phyloP scores from a whole-genome alignment of 2,888 invertebrate species.

The Drosophila testacea region DNA sequence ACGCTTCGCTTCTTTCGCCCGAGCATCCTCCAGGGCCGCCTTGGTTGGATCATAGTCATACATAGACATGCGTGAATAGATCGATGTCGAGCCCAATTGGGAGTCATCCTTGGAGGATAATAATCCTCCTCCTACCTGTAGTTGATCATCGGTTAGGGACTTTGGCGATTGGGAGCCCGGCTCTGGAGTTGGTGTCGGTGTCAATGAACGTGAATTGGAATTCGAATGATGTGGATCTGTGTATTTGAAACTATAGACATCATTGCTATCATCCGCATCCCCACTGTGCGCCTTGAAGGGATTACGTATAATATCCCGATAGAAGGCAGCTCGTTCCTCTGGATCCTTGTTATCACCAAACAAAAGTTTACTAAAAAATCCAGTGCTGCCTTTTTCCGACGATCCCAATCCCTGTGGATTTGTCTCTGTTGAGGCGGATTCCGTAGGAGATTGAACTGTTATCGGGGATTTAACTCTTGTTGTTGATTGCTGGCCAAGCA shows the following conservation, averaged over 20 bases:
- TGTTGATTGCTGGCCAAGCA: slow-evolving; percentile 43
- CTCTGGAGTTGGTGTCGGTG: slow-evolving; percentile 75
- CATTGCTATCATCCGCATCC: slow-evolving; percentile 40
- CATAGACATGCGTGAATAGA: slow-evolving; percentile 80
- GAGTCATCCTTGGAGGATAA: slow-evolving; percentile 25
- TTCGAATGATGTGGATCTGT: slow-evolving; percentile 49
- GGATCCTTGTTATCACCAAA: neutral
- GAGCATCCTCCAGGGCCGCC: slow-evolving; percentile 45
- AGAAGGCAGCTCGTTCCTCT: slow-evolving; percentile 51
- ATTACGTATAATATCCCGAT: slow-evolving; percentile 66
- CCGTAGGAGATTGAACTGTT: slow-evolving; percentile 1
- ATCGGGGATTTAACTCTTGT: neutral
- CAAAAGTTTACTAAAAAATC: neutral
- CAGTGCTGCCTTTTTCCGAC: neutral
- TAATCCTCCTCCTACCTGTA: neutral
- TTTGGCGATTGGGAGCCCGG: slow-evolving; percentile 76
- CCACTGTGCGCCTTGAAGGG: slow-evolving; percentile 64
- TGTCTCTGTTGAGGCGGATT: neutral
- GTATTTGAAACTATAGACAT: slow-evolving; percentile 5
- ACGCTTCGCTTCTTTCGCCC: slow-evolving; percentile 21
- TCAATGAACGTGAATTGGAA: slow-evolving; percentile 76
- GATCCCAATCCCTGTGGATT: neutral
- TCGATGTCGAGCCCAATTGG: slow-evolving; percentile 53
- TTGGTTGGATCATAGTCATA: slow-evolving; percentile 76
- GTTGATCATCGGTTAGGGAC: neutral